Evolutionary conservation across 2,113 vertebrate genomes (phyloP), one percentile per base, ranked within the genome.

Genomic region (Petroica traversi): DNA sequence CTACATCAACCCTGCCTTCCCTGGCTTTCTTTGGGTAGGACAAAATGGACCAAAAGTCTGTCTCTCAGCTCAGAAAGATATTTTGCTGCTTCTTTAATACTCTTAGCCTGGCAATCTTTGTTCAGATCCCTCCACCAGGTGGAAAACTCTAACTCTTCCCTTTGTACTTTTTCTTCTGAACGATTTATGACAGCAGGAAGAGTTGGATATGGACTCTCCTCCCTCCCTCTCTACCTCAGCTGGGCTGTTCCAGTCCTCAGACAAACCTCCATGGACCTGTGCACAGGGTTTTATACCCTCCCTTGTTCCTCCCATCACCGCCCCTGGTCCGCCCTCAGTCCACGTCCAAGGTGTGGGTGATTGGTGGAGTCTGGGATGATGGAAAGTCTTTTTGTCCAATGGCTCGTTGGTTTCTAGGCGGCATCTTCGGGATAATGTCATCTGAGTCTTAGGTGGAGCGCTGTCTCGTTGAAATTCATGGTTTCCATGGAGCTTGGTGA

Each of bases 231-330:
- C 23, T 61, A 29, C 29, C 29, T 26, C 31, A 74, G 16, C 41
- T 43, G 36, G 33, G 33, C 33, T 29, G 19, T 63, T 45, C 11
- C 0, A 58, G 17, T 58, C 49, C 40, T 72, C 0, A 0, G 33
- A 59, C 29, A 63, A 80, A 38, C 6, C 18, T 63, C 31, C 52
- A 28, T 6, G 33, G 45, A 40, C 13, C 5, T 3, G 33, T 34
- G 43, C 34, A 67, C n/a, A n/a, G n/a, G n/a, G n/a, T n/a, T n/a
- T n/a, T n/a, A n/a, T n/a, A n/a, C n/a, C n/a, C n/a, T n/a, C n/a
- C n/a, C n/a, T n/a, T n/a, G n/a, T n/a, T n/a, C n/a, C n/a, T n/a
- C n/a, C n/a, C n/a, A n/a, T n/a, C n/a, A n/a, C n/a, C n/a, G n/a
- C n/a, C n/a, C n/a, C n/a, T n/a, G n/a, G n/a, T n/a, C n/a, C n/a